Base-by-base conservation (phyloP, 2,888 invertebrate species). In the Tortricodes alternella region DNA sequence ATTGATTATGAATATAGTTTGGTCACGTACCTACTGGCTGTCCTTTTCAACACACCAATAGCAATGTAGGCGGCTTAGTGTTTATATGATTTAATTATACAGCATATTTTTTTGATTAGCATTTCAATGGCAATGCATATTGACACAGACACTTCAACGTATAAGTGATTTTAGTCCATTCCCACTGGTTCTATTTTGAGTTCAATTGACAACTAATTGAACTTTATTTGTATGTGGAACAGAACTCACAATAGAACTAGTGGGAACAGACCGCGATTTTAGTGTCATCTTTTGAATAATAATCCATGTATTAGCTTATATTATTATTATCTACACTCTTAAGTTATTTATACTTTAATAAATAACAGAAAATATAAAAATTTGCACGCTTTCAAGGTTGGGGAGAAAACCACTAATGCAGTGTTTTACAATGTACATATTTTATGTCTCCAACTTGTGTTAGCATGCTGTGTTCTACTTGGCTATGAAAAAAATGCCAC, bases 21-120 rank as follows among this genome's bases (percentile, higher is more conserved):
- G 23, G 37, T 44, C 56, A 56, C 56, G 50, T 56, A n/a, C n/a
- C n/a, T n/a, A 34, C 35, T 27, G 35, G 3, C 23, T 29, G 23
- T 32, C 8, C 19, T 44, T 50, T 37, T 50, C 11, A 37, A 50
- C 18, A 16, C 29, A 32, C 24, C 34, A 55, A 39, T 49, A 34
- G 34, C 21, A 34, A 15, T 13, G 37, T 49, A 50, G 29, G 27
- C 24, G 29, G 38, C 11, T 6, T 18, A 48, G 48, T n/a, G 41
- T 27, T 53, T 41, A 18, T 13, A 21, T 32, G 27, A 15, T 41
- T 41, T 15, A 43, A 43, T 43, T 43, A 23, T 29, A 5, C 11
- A 16, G 34, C 18, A 9, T 9, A 21, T n/a, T n/a, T n/a, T n/a
- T n/a, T n/a, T n/a, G n/a, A n/a, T n/a, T n/a, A n/a, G n/a, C n/a